These are phyloP conservation scores for Lithophane ornitopus DNA, from an alignment of 2,888 invertebrate species.

Conservation along the genomic window DNA sequence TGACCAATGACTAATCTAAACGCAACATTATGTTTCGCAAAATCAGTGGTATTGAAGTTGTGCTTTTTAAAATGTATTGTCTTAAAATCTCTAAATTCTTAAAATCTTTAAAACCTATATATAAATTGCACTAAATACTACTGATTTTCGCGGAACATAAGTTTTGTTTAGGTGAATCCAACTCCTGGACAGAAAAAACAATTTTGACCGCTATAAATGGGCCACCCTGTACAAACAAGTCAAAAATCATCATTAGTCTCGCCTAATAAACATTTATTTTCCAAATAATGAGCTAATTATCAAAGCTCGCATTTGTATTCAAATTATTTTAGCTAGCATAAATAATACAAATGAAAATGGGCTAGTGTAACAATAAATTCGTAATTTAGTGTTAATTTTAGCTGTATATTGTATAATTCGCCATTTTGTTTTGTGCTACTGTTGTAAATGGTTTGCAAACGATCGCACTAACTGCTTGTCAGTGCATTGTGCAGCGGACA, in stretches of 20 bases:
- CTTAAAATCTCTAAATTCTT: too few species aligned
- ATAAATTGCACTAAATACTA: too few species aligned
- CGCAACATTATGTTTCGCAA: too few species aligned
- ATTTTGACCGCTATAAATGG: too few species aligned
- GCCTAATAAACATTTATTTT: slow-evolving; percentile 35
- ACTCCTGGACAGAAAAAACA: too few species aligned
- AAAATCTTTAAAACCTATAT: too few species aligned
- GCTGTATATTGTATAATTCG: slow-evolving; percentile 60
- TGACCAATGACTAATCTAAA: too few species aligned
- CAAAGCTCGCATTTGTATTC: slow-evolving; percentile 45
- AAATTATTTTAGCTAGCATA: slow-evolving; percentile 52
- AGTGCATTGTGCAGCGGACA: slow-evolving; percentile 69
- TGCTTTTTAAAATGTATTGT: too few species aligned
- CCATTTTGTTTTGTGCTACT: slow-evolving; percentile 68
- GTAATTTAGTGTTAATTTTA: slow-evolving; percentile 67
- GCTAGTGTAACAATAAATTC: slow-evolving; percentile 54
- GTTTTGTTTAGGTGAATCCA: too few species aligned
- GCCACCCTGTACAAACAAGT: slow-evolving; percentile 4
- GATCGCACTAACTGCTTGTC: slow-evolving; percentile 73
- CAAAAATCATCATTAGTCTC: slow-evolving; percentile 33
- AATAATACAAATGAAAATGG: slow-evolving; percentile 53
- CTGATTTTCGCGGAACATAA: too few species aligned
- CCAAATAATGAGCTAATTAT: slow-evolving; percentile 41
- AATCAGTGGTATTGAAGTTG: too few species aligned
- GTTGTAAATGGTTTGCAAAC: slow-evolving; percentile 76